Percentiles rank a stretch among this genome's conserved stretches.
These are phyloP conservation scores for Morpho deidamia DNA, from an alignment of 2,888 invertebrate species.

Conservation along the genomic window DNA sequence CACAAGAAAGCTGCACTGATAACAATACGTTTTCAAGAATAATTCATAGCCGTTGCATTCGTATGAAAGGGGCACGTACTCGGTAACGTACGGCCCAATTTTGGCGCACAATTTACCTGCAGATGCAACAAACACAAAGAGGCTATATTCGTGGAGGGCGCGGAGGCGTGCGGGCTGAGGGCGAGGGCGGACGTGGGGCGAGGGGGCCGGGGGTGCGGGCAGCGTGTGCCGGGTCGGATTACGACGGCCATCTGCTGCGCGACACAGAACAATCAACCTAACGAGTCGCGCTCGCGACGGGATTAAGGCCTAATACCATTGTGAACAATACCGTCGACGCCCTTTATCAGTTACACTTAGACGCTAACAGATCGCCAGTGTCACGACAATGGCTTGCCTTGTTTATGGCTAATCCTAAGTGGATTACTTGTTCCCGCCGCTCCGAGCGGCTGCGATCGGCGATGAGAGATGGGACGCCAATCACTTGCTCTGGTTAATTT, in stretches of 20 bases:
- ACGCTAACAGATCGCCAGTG: conserved; percentile 70
- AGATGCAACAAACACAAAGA: conserved; percentile 77
- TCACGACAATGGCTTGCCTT: conserved; percentile 66
- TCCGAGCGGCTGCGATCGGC: conserved; percentile 27
- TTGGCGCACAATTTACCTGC: conserved; percentile 74
- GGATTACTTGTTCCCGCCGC: conserved; percentile 55
- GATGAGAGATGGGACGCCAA: conserved; percentile 28
- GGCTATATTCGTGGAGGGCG: conserved; percentile 53
- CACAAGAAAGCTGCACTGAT: conserved; percentile 52
- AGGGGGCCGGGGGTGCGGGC: conserved; percentile 12
- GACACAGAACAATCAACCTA: conserved; percentile 72
- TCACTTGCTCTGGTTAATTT: conserved; percentile 25
- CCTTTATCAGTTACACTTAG: conserved; percentile 42
- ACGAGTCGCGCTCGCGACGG: conserved; percentile 70
- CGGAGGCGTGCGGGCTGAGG: conserved; percentile 24
- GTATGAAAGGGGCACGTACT: conserved; percentile 51
- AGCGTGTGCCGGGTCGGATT: conserved; percentile 57
- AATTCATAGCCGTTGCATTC: conserved; percentile 67
- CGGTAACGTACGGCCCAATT: conserved; percentile 67
- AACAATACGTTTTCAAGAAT: conserved; percentile 70
- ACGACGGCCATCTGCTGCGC: conserved; percentile 70
- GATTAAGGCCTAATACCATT: conserved; percentile 71
- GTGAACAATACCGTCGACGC: conserved; percentile 67
- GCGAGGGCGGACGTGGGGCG: conserved; percentile 5
- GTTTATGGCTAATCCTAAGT: conserved; percentile 73